Evolutionary conservation across 1,140 invertebrate genomes (phyloP).

Genomic region (Drosophila setifemur): DNA sequence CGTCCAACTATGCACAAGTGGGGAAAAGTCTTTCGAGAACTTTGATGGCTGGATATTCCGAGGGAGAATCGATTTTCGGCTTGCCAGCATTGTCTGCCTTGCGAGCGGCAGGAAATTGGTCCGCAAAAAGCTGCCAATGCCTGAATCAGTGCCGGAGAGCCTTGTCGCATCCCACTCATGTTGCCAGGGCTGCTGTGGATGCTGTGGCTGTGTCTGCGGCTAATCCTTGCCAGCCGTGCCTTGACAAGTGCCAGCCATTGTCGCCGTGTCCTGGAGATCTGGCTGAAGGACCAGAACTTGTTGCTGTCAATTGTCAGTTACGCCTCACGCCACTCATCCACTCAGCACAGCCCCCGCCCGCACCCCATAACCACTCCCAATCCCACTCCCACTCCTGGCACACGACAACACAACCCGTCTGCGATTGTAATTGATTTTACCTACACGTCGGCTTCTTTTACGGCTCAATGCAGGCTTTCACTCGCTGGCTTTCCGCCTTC

Average conservation of each 20-base stretch:
- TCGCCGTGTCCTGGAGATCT: slow-evolving; percentile 18
- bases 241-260: slow-evolving; percentile 52
- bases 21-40: slow-evolving; percentile 4
- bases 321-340: slow-evolving; percentile 16
- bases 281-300: slow-evolving; percentile 55
- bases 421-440: slow-evolving; percentile 73
- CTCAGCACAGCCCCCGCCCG: neutral
- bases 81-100: neutral
- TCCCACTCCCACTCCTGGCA: neutral
- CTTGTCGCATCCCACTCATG: slow-evolving; percentile 15
- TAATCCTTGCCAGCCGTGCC: slow-evolving; percentile 37
- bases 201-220: slow-evolving; percentile 14
- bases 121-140: neutral
- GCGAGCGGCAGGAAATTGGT: neutral
- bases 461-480: slow-evolving; percentile 36
- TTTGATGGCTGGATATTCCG: neutral
- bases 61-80: neutral
- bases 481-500: neutral
- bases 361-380: neutral
- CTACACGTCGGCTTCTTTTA: slow-evolving; percentile 58
- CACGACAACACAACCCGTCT: slow-evolving; percentile 25
- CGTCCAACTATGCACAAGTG: slow-evolving; percentile 30
- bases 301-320: slow-evolving; percentile 71
- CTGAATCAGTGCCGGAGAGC: neutral
- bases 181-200: too few species aligned